These are phyloP conservation scores for Carassius auratus DNA, from an alignment of 2,113 vertebrate species.

Conservation along the genomic window DNA sequence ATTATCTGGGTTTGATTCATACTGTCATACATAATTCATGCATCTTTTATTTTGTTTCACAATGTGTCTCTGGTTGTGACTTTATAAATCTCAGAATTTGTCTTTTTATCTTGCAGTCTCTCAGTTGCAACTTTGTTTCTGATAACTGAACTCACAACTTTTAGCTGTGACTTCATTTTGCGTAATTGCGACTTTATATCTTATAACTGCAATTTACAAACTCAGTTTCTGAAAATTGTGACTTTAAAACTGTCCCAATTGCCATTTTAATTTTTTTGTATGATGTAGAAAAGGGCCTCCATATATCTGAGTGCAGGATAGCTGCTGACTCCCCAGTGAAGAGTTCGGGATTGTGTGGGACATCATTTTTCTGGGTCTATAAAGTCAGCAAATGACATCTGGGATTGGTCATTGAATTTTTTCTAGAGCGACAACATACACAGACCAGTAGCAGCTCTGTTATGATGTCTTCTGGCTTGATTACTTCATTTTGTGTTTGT, in stretches of 20 bases:
- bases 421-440: not conserved
- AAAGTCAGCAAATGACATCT: slow-evolving; percentile 20
- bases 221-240: not conserved
- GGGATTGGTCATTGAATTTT: not conserved
- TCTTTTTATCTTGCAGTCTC: no score
- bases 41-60: no score
- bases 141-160: not conserved
- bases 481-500: slow-evolving; percentile 12
- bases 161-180: not conserved
- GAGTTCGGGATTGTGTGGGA: not conserved
- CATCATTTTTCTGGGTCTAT: not conserved
- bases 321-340: not conserved
- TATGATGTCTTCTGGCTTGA: slow-evolving; percentile 21
- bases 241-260: not conserved
- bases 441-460: not conserved
- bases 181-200: not conserved
- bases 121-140: not conserved
- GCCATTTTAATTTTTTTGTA: not conserved
- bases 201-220: not conserved
- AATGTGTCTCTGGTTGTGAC: no score
- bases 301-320: not conserved
- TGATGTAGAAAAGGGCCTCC: not conserved
- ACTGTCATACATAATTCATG: no score
- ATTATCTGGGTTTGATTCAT: no score
- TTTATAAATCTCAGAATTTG: no score